Evolutionary conservation across 2,113 vertebrate genomes (phyloP), one percentile per base, ranked within the genome.

Genomic region (Triplophysa rosa): DNA sequence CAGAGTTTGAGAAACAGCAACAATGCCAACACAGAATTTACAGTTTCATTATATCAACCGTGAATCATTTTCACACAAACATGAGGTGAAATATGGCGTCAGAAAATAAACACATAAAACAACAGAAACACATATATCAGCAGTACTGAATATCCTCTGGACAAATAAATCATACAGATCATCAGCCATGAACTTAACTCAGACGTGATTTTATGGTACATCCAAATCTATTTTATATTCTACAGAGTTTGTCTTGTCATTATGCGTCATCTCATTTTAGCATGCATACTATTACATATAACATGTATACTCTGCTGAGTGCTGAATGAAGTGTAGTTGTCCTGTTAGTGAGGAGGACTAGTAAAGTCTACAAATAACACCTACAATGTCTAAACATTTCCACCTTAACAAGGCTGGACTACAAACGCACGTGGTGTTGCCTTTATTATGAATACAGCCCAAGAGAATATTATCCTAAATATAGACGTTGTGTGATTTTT

Each of bases 391-490:
- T 33, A n/a, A 19, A 59, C 58, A 16, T 2, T 33, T 72, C 54
- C 54, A 72, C 54, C 8, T 59, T 61, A 72, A 59, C 33, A 59
- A 59, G n/a, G n/a, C 33, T 73, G 70, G 70, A 24, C 33, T 23
- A 42, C 37, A 73, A 61, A 16, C 33, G 14, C 70, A 61, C 33
- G 70, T 73, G 70, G n/a, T 3, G 2, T 61, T 61, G 4, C 26
- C 7, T n/a, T 63, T 40, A 74, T 47, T 2, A 74, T 13, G 42
- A 19, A 26, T 62, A 21, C 58, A 62, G 37, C 16, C 24, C 17
- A 59, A 7, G 9, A 19, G 0, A 47, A 62, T 19, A 24, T 3
- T 12, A 26, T 45, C 10, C 19, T n/a, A 47, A 26, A 47, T 4
- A 61, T 42, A n/a, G 2, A 7, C 40, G 21, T n/a, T 40, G 12